These are phyloP conservation scores for Boleophthalmus pectinirostris DNA, from an alignment of 2,113 vertebrate genomes.

Conservation along the genomic window DNA sequence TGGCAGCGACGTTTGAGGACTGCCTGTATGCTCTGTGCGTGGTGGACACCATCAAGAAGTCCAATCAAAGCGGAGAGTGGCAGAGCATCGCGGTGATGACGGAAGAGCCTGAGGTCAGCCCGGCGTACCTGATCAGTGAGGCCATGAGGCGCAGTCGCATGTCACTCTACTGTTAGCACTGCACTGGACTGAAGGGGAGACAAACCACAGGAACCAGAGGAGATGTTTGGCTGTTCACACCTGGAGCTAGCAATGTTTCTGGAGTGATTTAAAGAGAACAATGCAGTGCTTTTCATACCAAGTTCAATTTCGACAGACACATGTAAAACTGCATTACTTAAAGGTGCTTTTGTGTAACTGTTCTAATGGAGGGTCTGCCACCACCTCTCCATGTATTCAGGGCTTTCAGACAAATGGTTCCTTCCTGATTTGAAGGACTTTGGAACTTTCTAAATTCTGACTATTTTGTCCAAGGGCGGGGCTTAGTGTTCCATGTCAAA, in stretches of 20 bases:
- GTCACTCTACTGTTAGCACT: slow-evolving; percentile 92
- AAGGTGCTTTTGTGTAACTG: not conserved
- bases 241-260: not conserved
- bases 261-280: not conserved
- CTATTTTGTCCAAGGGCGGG: too few relatives aligned
- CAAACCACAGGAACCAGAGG: not conserved
- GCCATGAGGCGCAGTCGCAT: slow-evolving; percentile 96
- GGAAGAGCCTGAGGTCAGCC: slow-evolving; percentile 94
- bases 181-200: not conserved
- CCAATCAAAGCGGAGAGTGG: slow-evolving; percentile 96
- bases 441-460: too few relatives aligned
- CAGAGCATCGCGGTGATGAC: slow-evolving; percentile 97
- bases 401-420: too few relatives aligned
- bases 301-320: too few relatives aligned
- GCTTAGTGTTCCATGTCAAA: too few relatives aligned
- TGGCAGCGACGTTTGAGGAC: slow-evolving; percentile 98
- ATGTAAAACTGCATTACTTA: not conserved
- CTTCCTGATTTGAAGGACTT: too few relatives aligned
- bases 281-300: not conserved
- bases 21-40: slow-evolving; percentile 96
- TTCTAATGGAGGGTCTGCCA: not conserved
- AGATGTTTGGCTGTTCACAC: not conserved
- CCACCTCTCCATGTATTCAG: not conserved
- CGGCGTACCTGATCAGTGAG: slow-evolving; percentile 95
- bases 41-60: slow-evolving; percentile 97